These are phyloP conservation scores for Drosophila nasuta DNA, from an alignment of 1,140 invertebrate species.

Conservation along the genomic window DNA sequence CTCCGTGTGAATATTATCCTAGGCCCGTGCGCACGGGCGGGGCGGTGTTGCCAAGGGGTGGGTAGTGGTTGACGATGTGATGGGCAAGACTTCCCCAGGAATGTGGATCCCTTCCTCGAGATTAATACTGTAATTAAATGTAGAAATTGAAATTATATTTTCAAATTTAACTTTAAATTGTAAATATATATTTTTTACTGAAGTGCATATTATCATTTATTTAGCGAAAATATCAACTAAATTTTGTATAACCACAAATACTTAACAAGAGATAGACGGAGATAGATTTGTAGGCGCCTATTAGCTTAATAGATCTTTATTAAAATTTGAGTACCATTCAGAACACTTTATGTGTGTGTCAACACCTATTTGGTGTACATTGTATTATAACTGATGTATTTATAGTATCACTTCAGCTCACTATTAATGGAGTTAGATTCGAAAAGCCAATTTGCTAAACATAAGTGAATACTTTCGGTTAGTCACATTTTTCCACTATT, in stretches of 20 bases:
- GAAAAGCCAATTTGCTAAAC: neutral
- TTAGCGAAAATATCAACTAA: too few species aligned
- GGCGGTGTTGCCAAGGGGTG: constrained; percentile 20
- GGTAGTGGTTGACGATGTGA: constrained; percentile 5
- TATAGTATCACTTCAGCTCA: neutral
- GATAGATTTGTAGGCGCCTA: too few species aligned
- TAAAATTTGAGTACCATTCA: neutral
- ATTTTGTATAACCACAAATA: too few species aligned
- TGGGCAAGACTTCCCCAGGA: constrained; percentile 15
- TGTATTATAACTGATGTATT: neutral
- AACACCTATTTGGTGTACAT: neutral
- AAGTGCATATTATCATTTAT: too few species aligned
- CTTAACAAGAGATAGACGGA: too few species aligned
- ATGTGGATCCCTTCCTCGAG: neutral
- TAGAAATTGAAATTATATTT: neutral
- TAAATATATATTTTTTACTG: too few species aligned
- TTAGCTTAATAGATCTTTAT: neutral
- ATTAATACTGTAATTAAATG: constrained; percentile 8
- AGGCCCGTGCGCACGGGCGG: constrained; percentile 29
- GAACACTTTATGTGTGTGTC: neutral
- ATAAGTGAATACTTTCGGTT: neutral
- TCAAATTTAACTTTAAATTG: too few species aligned
- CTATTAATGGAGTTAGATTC: neutral
- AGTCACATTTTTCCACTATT: constrained; percentile 19
- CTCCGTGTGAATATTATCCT: constrained; percentile 30